Conservation (phyloP, 2,888 invertebrate genomes). For the Acleris cristana region DNA sequence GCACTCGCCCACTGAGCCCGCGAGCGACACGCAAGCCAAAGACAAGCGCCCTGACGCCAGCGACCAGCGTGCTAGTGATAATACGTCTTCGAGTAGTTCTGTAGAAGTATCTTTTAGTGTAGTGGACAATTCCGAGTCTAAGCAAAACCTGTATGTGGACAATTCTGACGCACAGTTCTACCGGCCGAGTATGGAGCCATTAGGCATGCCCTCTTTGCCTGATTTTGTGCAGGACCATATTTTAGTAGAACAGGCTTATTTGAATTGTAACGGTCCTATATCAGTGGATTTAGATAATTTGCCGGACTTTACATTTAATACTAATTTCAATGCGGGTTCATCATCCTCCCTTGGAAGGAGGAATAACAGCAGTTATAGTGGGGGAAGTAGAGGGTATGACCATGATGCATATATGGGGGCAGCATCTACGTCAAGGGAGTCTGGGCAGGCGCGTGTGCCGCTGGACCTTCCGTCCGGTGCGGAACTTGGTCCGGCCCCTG, state of each 20-base stretch:
- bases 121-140: conserved; percentile 77
- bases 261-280: conserved; percentile 81
- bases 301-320: conserved; percentile 87
- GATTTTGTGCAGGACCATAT: conserved; percentile 96
- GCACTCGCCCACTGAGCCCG: conserved; percentile 75
- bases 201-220: conserved; percentile 87
- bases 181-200: conserved; percentile 74
- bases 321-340: conserved; percentile 73
- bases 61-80: conserved; percentile 66
- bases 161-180: conserved; percentile 69
- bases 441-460: conserved; percentile 61
- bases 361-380: conserved; percentile 58
- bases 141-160: conserved; percentile 77
- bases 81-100: conserved; percentile 73
- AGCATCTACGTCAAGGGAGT: conserved; percentile 61
- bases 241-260: conserved; percentile 90
- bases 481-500: conserved; percentile 65
- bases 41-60: conserved; percentile 62
- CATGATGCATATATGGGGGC: conserved; percentile 69
- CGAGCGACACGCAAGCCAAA: conserved; percentile 69
- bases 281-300: conserved; percentile 86
- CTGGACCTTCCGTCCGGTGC: conserved; percentile 69
- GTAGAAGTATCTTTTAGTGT: conserved; percentile 78
- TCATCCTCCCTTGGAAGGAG: conserved; percentile 68
- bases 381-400: conserved; percentile 65